phyloP scores from a whole-genome alignment of 1,140 invertebrate species.

The Kradibia gibbosae region DNA sequence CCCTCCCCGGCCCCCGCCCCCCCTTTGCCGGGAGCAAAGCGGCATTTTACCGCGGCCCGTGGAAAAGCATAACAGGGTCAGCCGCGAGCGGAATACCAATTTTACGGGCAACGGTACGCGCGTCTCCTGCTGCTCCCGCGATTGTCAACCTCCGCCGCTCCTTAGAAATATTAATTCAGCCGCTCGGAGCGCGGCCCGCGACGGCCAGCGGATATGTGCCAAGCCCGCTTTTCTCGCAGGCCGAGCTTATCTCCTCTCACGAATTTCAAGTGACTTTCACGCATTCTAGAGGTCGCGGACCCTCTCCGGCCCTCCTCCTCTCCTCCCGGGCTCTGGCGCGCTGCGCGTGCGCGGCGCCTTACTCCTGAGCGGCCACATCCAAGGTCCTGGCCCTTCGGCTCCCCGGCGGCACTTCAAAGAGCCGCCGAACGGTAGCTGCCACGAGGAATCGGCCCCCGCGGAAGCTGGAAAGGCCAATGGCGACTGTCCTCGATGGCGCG shows the following conservation, averaged over 20 bases:
- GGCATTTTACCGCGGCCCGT: neutral
- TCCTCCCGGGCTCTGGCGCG: too few relatives aligned
- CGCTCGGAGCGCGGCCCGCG: too few relatives aligned
- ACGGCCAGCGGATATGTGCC: neutral
- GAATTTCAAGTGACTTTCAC: neutral
- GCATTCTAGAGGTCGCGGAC: neutral
- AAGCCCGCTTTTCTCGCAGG: neutral
- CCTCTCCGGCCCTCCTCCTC: too few relatives aligned
- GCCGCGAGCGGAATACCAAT: neutral
- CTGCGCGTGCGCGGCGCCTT: too few relatives aligned
- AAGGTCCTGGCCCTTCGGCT: too few relatives aligned
- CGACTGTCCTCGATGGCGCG: neutral
- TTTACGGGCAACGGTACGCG: neutral
- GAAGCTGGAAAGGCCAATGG: neutral
- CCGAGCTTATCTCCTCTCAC: too few relatives aligned
- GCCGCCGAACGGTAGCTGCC: too few relatives aligned
- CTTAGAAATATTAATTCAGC: slow-evolving; percentile 1
- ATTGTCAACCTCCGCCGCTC: neutral
- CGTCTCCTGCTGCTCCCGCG: neutral
- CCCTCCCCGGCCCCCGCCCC: too few relatives aligned
- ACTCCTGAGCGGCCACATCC: too few relatives aligned
- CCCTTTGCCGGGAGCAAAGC: too few relatives aligned
- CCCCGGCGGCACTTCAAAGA: too few relatives aligned
- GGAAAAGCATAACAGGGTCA: neutral
- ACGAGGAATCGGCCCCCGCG: too few relatives aligned